Evolutionary conservation across 2,888 invertebrate genomes (phyloP).

Genomic region (Drosophila mayaguana): DNA sequence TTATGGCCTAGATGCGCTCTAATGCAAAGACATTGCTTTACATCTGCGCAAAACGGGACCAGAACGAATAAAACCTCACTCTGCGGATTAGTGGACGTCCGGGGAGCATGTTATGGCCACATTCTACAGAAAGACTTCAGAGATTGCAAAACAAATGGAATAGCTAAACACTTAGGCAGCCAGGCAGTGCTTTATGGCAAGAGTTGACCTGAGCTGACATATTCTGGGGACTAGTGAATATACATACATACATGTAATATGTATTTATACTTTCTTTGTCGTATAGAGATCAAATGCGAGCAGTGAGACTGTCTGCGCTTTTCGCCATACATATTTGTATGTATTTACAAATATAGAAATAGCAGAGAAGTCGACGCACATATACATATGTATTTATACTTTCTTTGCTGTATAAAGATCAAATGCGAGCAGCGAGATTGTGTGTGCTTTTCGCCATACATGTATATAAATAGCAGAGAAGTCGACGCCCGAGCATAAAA

Average conservation of each 20-base stretch:
- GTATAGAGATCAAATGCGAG: too few relatives aligned
- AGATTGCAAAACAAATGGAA: conserved; percentile 8
- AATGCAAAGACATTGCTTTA: conserved; percentile 76
- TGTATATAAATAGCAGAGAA: background rate
- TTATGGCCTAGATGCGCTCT: conserved; percentile 70
- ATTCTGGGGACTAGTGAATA: too few relatives aligned
- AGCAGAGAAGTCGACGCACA: background rate
- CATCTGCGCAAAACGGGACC: conserved; percentile 53
- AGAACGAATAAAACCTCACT: conserved; percentile 19
- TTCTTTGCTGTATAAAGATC: too few relatives aligned
- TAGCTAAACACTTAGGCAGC: background rate
- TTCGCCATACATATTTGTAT: too few relatives aligned
- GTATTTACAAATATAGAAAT: background rate
- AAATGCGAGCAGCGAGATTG: too few relatives aligned
- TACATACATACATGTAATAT: too few relatives aligned
- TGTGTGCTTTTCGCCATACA: too few relatives aligned
- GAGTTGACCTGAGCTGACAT: background rate
- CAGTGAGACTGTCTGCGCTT: too few relatives aligned
- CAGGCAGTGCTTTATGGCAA: background rate
- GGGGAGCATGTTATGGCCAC: conserved; percentile 1
- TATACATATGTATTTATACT: too few relatives aligned
- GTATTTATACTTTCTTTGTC: too few relatives aligned
- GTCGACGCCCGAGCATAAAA: too few relatives aligned
- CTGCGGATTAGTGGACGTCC: conserved; percentile 13
- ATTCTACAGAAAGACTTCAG: background rate